A percentile compares a stretch with the other conserved stretches of the same genome.
These are phyloP conservation scores for Leptatherina wallacei DNA, from an alignment of 2,797 vertebrate species.

Conservation along the genomic window DNA sequence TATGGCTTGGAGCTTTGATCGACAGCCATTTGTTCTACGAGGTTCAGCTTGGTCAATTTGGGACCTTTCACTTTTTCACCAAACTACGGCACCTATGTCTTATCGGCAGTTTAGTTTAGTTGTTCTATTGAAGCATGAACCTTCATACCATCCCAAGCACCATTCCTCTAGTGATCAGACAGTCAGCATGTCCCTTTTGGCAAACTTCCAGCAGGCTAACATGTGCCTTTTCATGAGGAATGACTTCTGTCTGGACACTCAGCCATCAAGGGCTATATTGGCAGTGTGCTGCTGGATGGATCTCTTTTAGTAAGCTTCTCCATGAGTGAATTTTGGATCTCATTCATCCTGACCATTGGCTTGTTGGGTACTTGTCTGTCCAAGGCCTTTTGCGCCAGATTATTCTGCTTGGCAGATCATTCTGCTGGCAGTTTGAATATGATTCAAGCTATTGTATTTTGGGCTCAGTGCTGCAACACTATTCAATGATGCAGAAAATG, in stretches of 20 bases:
- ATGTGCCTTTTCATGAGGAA: background rate
- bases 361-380: background rate
- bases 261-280: background rate
- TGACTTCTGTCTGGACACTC: background rate
- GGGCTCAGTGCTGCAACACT: too few relatives aligned
- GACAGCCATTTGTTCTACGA: background rate
- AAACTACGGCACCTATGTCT: background rate
- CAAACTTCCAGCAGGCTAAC: background rate
- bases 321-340: background rate
- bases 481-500: background rate
- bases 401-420: background rate
- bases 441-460: background rate
- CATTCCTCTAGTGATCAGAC: background rate
- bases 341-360: background rate
- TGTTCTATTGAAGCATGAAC: background rate
- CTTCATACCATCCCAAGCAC: background rate
- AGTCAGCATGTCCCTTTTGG: background rate
- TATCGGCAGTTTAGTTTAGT: background rate
- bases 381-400: background rate
- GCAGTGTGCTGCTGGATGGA: background rate
- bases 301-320: background rate
- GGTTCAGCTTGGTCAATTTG: background rate
- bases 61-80: background rate
- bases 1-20: background rate
- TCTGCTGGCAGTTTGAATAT: background rate